A percentile compares a stretch with the other conserved stretches of the same genome.
Conservation (phyloP, 1,140 invertebrate species). For the Trichonephila clavipes region DNA sequence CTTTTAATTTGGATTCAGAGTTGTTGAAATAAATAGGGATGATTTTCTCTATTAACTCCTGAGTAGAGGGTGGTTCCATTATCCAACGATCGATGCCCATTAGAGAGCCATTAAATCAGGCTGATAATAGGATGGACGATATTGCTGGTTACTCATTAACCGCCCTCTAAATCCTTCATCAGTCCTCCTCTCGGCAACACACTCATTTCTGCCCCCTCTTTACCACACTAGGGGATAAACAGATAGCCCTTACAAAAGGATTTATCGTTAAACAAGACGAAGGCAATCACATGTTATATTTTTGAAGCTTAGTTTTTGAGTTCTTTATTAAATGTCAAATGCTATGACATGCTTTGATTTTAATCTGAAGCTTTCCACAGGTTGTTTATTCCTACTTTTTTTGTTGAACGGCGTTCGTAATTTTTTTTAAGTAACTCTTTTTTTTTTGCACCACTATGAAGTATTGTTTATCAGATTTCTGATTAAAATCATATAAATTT, state of each 20-base stretch:
- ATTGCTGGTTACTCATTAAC: slow-evolving; percentile 68
- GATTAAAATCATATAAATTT: no score
- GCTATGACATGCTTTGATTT: no score
- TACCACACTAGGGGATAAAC: slow-evolving; percentile 4
- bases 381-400: no score
- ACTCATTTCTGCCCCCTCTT: slow-evolving; percentile 19
- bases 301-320: no score
- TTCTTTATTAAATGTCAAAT: no score
- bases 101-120: slow-evolving; percentile 66
- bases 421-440: no score
- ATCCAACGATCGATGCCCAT: slow-evolving; percentile 59
- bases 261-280: slow-evolving; percentile 26
- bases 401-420: no score
- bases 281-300: neutral
- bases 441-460: no score
- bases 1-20: slow-evolving; percentile 53
- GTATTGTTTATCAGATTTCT: no score
- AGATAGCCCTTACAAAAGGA: slow-evolving; percentile 14
- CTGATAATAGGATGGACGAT: slow-evolving; percentile 66
- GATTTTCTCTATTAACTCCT: slow-evolving; percentile 65
- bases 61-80: slow-evolving; percentile 56
- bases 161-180: slow-evolving; percentile 59
- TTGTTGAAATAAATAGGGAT: slow-evolving; percentile 38
- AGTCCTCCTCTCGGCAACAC: slow-evolving; percentile 34
- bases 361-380: no score